Conservation (phyloP, 2,888 invertebrate species). For the Nemotelus pantherinus region DNA sequence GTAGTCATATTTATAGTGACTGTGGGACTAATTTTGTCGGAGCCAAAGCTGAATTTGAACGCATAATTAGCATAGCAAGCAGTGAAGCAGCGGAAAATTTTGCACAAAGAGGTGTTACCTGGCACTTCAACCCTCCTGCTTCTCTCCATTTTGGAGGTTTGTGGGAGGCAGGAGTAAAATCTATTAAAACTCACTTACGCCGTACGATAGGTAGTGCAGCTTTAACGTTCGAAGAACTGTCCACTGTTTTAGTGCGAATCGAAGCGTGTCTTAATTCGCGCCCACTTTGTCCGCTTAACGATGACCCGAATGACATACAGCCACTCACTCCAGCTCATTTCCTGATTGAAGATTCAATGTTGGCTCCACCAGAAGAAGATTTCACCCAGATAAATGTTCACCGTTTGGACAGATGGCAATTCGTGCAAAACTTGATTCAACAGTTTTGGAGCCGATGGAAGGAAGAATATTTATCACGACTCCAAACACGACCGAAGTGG, state of each 20-base stretch:
- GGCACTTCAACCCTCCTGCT: neutral
- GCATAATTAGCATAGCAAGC: too few species aligned
- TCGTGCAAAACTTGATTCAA: constrained; percentile 31
- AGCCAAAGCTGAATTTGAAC: too few species aligned
- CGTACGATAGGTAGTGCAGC: constrained; percentile 52
- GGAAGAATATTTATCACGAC: constrained; percentile 22
- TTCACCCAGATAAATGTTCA: constrained; percentile 40
- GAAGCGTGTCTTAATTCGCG: constrained; percentile 56
- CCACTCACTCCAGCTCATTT: constrained; percentile 50
- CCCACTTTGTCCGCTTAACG: constrained; percentile 51
- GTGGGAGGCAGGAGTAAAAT: constrained; percentile 54
- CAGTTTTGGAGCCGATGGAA: constrained; percentile 45
- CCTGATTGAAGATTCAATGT: constrained; percentile 43
- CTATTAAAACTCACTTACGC: constrained; percentile 53
- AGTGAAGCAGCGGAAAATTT: neutral
- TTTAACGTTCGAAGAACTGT: constrained; percentile 55
- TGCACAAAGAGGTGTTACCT: neutral
- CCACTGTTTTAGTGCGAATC: constrained; percentile 53
- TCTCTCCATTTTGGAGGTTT: constrained; percentile 51
- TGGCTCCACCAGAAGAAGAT: constrained; percentile 47
- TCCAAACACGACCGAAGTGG: neutral
- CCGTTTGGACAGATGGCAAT: constrained; percentile 27
- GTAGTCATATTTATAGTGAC: too few species aligned
- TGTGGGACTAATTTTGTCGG: too few species aligned
- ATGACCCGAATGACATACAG: constrained; percentile 48